Percentiles rank a stretch among this genome's conserved stretches.
Conservation (phyloP, 2,797 vertebrate species). For the Ctenosaura bakeri region DNA sequence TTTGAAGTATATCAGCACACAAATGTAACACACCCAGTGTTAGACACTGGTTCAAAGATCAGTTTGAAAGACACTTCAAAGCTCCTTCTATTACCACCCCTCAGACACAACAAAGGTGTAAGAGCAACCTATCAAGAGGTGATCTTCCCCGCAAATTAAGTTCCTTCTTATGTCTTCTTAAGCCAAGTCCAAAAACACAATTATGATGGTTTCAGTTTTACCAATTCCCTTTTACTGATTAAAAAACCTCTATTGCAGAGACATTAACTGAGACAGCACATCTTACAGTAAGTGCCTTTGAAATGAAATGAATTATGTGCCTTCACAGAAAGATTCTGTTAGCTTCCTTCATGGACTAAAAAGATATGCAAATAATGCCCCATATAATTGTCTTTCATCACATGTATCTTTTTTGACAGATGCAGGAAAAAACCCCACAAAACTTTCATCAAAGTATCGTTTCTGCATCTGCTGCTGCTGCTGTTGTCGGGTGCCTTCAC, state of each 20-base stretch:
- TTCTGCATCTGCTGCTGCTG: background rate
- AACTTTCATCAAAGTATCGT: background rate
- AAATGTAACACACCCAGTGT: background rate
- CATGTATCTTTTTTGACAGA: background rate
- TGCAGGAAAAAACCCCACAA: background rate
- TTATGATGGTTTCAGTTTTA: constrained; percentile 25
- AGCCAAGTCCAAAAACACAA: constrained; percentile 44
- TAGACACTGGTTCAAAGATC: background rate
- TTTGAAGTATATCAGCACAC: background rate
- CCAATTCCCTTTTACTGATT: constrained; percentile 7
- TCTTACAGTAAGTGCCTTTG: too few species aligned
- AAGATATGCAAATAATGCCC: constrained; percentile 53
- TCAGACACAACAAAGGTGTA: constrained; percentile 13
- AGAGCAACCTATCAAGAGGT: constrained; percentile 33
- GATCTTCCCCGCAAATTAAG: background rate
- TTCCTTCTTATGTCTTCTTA: constrained; percentile 28
- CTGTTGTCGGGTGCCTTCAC: too few species aligned
- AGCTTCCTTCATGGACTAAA: constrained; percentile 48
- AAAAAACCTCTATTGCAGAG: constrained; percentile 39
- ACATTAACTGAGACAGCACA: constrained; percentile 52
- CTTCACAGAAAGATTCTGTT: constrained; percentile 46
- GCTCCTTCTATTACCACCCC: constrained; percentile 16
- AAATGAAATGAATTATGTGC: constrained; percentile 37
- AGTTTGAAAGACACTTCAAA: constrained; percentile 30
- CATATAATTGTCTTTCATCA: constrained; percentile 19